phyloP scores from a whole-genome alignment of 2,797 vertebrate genomes.

The Acanthurus lineatus region DNA sequence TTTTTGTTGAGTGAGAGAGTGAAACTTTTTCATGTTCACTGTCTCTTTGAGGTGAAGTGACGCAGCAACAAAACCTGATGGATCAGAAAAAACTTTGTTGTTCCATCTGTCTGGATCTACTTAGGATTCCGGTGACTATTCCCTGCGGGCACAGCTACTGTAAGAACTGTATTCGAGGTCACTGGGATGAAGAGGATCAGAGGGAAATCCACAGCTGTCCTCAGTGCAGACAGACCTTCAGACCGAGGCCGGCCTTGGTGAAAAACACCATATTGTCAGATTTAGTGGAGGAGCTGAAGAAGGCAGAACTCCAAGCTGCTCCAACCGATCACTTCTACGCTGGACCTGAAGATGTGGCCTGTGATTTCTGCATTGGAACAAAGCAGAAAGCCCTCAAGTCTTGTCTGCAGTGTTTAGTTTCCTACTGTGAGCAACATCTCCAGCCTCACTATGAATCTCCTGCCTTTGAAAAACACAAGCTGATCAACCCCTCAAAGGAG shows the following conservation, averaged over 20 bases:
- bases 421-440: slow-evolving; percentile 27
- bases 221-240: slow-evolving; percentile 35
- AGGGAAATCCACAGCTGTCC: slow-evolving; percentile 24
- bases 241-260: slow-evolving; percentile 13
- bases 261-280: slow-evolving; percentile 44
- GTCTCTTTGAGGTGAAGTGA: slow-evolving; percentile 24
- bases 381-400: slow-evolving; percentile 25
- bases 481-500: slow-evolving; percentile 13
- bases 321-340: background rate
- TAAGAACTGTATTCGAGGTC: slow-evolving; percentile 16
- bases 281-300: slow-evolving; percentile 39
- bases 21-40: slow-evolving; percentile 22
- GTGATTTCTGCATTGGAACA: slow-evolving; percentile 15
- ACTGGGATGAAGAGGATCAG: slow-evolving; percentile 29
- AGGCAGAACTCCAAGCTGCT: slow-evolving; percentile 11
- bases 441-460: slow-evolving; percentile 44
- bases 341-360: slow-evolving; percentile 4
- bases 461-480: slow-evolving; percentile 41
- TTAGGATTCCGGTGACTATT: slow-evolving; percentile 36
- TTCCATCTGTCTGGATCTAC: slow-evolving; percentile 40
- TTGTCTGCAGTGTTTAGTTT: slow-evolving; percentile 26
- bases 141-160: slow-evolving; percentile 43
- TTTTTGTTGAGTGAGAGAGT: slow-evolving; percentile 2
- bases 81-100: slow-evolving; percentile 41
- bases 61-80: slow-evolving; percentile 18